Conservation (phyloP, 2,113 vertebrate species). For the Mobula birostris region DNA sequence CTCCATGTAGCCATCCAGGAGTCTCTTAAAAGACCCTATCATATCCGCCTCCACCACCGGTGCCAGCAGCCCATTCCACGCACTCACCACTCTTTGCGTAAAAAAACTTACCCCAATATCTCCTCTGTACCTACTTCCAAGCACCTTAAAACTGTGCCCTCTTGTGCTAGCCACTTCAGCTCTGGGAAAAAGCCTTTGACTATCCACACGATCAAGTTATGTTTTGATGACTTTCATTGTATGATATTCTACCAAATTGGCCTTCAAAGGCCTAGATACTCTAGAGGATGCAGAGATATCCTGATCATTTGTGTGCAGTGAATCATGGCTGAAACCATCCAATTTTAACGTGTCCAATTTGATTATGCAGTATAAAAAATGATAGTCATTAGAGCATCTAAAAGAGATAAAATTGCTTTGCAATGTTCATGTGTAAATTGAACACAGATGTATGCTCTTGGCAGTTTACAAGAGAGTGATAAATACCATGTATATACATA, state of each 20-base stretch:
- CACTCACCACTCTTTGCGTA: too few relatives aligned
- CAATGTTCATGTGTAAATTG: neutral
- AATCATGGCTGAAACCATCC: neutral
- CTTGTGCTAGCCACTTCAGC: too few relatives aligned
- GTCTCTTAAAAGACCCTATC: too few relatives aligned
- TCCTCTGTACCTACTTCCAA: too few relatives aligned
- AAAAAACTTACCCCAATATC: too few relatives aligned
- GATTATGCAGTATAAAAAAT: neutral
- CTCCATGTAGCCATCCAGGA: too few relatives aligned
- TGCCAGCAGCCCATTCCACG: too few relatives aligned
- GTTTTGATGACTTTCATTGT: neutral
- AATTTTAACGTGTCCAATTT: slow-evolving; percentile 17
- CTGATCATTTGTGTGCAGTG: neutral
- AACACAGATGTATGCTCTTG: slow-evolving; percentile 13
- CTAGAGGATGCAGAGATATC: neutral
- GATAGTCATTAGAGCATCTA: neutral
- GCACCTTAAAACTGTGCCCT: too few relatives aligned
- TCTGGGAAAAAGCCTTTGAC: too few relatives aligned
- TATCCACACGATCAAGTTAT: neutral
- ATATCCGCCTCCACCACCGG: too few relatives aligned
- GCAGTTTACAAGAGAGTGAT: neutral
- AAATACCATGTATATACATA: neutral
- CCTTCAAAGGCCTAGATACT: neutral
- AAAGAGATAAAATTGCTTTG: neutral
- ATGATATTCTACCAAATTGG: neutral